A percentile compares a stretch with the other conserved stretches of the same genome.
phyloP scores from a whole-genome alignment of 2,797 vertebrate species.

The Valencia hispanica region DNA sequence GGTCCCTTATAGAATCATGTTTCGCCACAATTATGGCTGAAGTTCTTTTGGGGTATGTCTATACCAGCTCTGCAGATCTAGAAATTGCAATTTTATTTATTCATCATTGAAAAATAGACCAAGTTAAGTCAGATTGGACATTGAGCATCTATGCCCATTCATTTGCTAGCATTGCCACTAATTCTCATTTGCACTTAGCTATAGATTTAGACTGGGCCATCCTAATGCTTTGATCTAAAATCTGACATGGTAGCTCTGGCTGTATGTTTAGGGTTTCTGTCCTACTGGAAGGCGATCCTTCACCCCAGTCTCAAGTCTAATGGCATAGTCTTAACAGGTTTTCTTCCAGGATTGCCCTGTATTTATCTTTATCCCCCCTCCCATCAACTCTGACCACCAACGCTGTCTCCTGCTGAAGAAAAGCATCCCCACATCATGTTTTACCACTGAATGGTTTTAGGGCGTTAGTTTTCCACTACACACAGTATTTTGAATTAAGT shows the following conservation, averaged over 20 bases:
- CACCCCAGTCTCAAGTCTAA: not conserved
- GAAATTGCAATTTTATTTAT: not conserved
- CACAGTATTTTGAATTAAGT: not conserved
- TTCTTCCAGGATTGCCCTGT: not conserved
- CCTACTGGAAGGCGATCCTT: not conserved
- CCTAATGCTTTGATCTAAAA: not conserved
- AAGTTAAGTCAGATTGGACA: not conserved
- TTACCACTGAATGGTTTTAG: not conserved
- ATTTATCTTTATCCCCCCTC: not conserved
- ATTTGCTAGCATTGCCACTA: not conserved
- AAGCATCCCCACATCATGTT: not conserved
- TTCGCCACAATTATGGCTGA: not conserved
- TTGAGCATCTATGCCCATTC: not conserved
- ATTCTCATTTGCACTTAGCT: not conserved
- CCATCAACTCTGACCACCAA: not conserved
- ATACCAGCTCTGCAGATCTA: not conserved
- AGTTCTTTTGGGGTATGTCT: not conserved
- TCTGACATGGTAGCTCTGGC: not conserved
- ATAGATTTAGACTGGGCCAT: not conserved
- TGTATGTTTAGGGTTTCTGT: not conserved
- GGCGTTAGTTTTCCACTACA: not conserved
- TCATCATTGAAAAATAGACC: not conserved
- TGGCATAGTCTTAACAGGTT: not conserved
- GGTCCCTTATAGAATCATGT: not conserved
- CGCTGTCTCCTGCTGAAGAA: not conserved